Evolutionary conservation across 2,888 invertebrate genomes (phyloP).

Genomic region (Acanthopleura granulata): DNA sequence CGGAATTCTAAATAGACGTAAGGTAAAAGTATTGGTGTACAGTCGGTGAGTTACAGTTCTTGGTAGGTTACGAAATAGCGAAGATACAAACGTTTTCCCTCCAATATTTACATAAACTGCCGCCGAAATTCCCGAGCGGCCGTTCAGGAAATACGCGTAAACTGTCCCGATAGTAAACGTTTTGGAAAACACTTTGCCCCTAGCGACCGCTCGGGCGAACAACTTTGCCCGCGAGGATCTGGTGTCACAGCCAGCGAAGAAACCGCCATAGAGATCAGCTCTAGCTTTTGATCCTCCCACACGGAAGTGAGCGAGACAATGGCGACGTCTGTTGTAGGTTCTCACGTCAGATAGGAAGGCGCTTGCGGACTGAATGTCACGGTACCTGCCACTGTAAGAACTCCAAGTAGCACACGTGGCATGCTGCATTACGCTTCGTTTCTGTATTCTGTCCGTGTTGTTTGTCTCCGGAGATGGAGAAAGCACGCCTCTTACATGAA

Average conservation of each 20-base stretch:
- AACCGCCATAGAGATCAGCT: conserved; percentile 1
- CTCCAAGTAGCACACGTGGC: not conserved
- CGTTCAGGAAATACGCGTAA: not conserved
- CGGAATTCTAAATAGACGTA: not conserved
- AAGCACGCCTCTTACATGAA: no score
- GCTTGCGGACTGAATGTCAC: not conserved
- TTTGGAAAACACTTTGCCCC: not conserved
- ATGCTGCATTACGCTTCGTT: not conserved
- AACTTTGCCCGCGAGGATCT: not conserved
- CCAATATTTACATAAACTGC: not conserved
- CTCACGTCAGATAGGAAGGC: not conserved
- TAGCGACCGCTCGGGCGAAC: not conserved
- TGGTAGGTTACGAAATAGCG: no score
- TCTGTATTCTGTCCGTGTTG: not conserved
- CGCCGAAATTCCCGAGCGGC: not conserved
- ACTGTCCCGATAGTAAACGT: not conserved
- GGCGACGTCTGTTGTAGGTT: not conserved
- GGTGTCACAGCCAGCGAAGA: not conserved
- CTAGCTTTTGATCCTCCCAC: not conserved
- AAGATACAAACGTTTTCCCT: not conserved
- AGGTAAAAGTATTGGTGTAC: no score
- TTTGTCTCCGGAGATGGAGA: no score
- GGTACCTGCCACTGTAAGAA: not conserved
- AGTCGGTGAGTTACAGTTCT: no score
- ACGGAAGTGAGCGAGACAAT: conserved; percentile 10